Percentiles rank a stretch among this genome's conserved stretches.
Evolutionary conservation across 2,113 vertebrate species (phyloP).

Genomic region (Sigmodon hispidus): DNA sequence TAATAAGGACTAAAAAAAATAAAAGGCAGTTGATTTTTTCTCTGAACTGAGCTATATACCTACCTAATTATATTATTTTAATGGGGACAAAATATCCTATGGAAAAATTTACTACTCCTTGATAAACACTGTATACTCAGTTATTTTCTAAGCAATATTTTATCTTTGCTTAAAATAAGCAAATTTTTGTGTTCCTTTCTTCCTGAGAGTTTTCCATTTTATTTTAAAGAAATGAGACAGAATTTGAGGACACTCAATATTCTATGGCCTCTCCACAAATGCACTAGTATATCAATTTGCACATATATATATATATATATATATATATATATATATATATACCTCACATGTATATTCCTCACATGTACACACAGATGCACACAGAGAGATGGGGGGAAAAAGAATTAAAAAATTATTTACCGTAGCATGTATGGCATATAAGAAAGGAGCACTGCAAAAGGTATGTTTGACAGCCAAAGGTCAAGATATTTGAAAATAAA

Average conservation of each 20-base stretch:
- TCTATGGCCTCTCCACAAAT: not conserved
- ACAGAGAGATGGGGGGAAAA: not conserved
- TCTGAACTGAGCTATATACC: not conserved
- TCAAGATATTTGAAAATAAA: not conserved
- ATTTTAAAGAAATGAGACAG: slow-evolving; percentile 34
- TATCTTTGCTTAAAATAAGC: slow-evolving; percentile 50
- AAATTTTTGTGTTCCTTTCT: not conserved
- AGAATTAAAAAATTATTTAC: not conserved
- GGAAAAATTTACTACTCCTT: not conserved
- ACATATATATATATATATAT: not conserved
- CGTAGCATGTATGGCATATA: not conserved
- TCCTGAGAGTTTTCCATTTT: slow-evolving; percentile 37
- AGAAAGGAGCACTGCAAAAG: not conserved
- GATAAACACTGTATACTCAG: not conserved
- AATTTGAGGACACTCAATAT: not conserved
- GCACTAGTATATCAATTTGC: no score
- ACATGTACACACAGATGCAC: not conserved
- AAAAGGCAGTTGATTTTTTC: not conserved
- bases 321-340: not conserved
- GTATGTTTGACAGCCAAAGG: not conserved
- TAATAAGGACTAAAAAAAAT: not conserved
- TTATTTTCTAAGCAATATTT: slow-evolving; percentile 38
- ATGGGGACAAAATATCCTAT: not conserved
- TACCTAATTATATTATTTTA: slow-evolving; percentile 2
- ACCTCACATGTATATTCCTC: not conserved